A percentile compares a stretch with the other conserved stretches of the same genome.
Evolutionary conservation across 2,113 vertebrate genomes (phyloP).

Genomic region (Pluvianellus socialis): DNA sequence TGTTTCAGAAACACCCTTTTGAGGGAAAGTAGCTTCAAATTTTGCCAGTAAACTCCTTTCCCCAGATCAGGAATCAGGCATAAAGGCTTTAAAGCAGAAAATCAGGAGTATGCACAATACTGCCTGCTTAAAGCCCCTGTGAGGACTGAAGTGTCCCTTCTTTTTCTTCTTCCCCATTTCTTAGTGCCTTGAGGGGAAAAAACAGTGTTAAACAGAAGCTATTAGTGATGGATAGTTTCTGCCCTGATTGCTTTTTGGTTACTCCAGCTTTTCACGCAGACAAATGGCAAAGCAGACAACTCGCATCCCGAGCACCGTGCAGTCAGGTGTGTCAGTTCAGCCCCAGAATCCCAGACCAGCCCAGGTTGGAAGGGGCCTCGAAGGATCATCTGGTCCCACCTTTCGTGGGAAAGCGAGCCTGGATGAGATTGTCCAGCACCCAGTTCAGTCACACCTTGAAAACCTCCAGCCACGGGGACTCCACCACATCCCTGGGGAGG

Average conservation of each 20-base stretch:
- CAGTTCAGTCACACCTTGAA: not conserved
- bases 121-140: not conserved
- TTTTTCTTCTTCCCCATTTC: not conserved
- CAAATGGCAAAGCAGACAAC: not conserved
- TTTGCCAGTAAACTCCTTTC: not conserved
- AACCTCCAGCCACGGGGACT: not conserved
- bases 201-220: not conserved
- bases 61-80: not conserved
- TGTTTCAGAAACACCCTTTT: not conserved
- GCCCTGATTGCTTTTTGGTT: not conserved
- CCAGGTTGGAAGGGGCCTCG: not conserved
- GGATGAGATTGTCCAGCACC: not conserved
- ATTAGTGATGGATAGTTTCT: not conserved
- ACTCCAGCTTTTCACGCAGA: not conserved
- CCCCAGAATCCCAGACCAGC: not conserved
- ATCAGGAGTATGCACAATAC: not conserved
- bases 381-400: not conserved
- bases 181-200: not conserved
- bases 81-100: not conserved
- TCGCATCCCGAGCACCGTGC: fast-evolving
- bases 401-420: not conserved
- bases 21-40: not conserved
- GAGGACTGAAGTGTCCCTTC: not conserved
- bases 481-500: fast-evolving
- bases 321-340: not conserved